A percentile compares a stretch with the other conserved stretches of the same genome.
Conservation (phyloP, 92 coral and sea anemone species). For the Desmophyllum pertusum region DNA sequence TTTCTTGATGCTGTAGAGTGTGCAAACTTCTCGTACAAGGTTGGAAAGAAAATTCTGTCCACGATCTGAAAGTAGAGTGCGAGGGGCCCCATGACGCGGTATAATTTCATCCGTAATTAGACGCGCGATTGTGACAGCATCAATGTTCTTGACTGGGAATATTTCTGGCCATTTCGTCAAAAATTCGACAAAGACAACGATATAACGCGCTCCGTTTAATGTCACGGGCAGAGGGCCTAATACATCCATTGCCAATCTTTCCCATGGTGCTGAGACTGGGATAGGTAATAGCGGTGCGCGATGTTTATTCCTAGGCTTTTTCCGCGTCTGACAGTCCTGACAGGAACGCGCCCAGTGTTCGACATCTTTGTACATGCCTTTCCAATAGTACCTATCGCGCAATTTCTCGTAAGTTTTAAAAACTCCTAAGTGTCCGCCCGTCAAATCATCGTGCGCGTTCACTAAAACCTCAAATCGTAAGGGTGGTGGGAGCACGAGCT, state of each 20-base stretch:
- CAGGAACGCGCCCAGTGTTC: slow-evolving; percentile 62
- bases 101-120: not conserved
- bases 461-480: slow-evolving; percentile 38
- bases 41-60: slow-evolving; percentile 38
- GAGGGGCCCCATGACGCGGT: not conserved
- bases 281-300: slow-evolving; percentile 54
- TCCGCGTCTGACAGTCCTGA: slow-evolving; percentile 55
- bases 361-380: slow-evolving; percentile 61
- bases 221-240: slow-evolving; percentile 1
- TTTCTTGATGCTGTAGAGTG: slow-evolving; percentile 26
- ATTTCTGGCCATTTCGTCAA: too few species aligned
- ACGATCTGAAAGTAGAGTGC: slow-evolving; percentile 1
- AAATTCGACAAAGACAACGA: too few species aligned
- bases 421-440: slow-evolving; percentile 54
- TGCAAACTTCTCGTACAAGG: slow-evolving; percentile 43
- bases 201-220: too few species aligned
- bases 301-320: slow-evolving; percentile 42
- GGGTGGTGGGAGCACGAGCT: slow-evolving; percentile 35
- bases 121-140: not conserved
- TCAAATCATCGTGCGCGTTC: slow-evolving; percentile 44
- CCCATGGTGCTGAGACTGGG: slow-evolving; percentile 51
- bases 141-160: too few species aligned
- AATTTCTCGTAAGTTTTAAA: slow-evolving; percentile 57
- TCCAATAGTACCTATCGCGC: slow-evolving; percentile 48
- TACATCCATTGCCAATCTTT: slow-evolving; percentile 32